These are phyloP conservation scores for human DNA, from an alignment of 2,113 vertebrate species.

Conservation along the genomic window DNA sequence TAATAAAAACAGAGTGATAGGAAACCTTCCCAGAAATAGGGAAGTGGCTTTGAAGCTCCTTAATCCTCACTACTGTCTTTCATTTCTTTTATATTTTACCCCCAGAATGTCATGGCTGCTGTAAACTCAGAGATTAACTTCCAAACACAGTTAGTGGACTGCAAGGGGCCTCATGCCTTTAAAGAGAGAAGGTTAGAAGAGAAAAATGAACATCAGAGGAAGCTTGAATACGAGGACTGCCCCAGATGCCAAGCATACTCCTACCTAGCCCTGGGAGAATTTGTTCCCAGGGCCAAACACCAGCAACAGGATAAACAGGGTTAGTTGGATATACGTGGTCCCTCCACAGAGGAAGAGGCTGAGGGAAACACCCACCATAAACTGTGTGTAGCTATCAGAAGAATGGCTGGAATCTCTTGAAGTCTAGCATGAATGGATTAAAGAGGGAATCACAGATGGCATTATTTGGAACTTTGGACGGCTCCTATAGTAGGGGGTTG, in stretches of 20 bases:
- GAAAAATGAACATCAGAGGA: not conserved
- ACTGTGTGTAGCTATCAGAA: not conserved
- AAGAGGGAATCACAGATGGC: not conserved
- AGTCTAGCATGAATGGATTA: not conserved
- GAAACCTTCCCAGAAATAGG: not conserved
- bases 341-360: not conserved
- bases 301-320: not conserved
- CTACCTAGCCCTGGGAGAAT: not conserved
- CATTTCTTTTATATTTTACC: not conserved
- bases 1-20: not conserved
- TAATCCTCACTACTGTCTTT: not conserved
- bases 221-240: not conserved
- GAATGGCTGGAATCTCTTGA: conserved; percentile 3
- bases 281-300: not conserved
- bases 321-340: too few species aligned
- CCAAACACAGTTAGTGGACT: not conserved
- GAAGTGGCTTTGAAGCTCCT: not conserved
- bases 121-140: not conserved
- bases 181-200: not conserved
- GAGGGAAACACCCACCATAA: not conserved
- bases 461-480: not conserved
- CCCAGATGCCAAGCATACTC: not conserved
- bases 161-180: not conserved
- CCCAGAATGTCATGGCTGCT: not conserved
- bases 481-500: not conserved